Evolutionary conservation across 2,113 vertebrate species (phyloP), one percentile per base, ranked within the genome.

Genomic region (Dinomys branickii): DNA sequence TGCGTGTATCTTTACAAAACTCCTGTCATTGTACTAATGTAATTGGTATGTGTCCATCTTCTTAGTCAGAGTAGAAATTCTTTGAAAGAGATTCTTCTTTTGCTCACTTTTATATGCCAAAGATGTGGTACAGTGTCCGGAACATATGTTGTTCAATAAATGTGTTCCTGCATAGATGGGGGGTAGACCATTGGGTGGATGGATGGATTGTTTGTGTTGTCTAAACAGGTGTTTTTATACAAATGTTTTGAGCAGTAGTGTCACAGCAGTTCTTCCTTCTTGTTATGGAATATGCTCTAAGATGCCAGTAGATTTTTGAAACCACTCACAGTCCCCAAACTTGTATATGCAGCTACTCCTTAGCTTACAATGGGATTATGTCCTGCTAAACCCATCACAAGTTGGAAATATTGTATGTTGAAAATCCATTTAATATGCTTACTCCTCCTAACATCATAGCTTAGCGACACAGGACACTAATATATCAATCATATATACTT

Each of bases 61-160:
- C 71, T 87, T 52, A 80, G 50, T 56, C 77, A 86, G 88, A 88
- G 16, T 17, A 77, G 35, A 91, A 59, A 35, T 35, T 85, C 11
- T 94, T 95, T 67, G 17, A 86, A 61, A 61, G 50, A 88, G 1
- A 54, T 73, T 44, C 11, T 94, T 69, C 22, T 50, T 97, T 86
- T 90, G 54, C 22, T 93, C 3, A 52, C 41, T n/a, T 94, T 90
- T 91, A 24, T 93, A 63, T 88, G 14, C 28, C 16, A 65, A 22
- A 10, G 35, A 80, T 28, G 26, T 47, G 11, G 12, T 71, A 50
- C 56, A 82, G 17, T 73, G 26, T 38, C 22, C 47, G 26, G 20
- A 84, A 6, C 59, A 28, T 84, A 41, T 75, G 2, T 96, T 87
- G 7, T 81, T 52, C 20, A 75, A 0, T 80, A 44, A 26, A 75